These are phyloP conservation scores for Buceros bicornis DNA, from an alignment of 2,797 vertebrate species.

Conservation along the genomic window DNA sequence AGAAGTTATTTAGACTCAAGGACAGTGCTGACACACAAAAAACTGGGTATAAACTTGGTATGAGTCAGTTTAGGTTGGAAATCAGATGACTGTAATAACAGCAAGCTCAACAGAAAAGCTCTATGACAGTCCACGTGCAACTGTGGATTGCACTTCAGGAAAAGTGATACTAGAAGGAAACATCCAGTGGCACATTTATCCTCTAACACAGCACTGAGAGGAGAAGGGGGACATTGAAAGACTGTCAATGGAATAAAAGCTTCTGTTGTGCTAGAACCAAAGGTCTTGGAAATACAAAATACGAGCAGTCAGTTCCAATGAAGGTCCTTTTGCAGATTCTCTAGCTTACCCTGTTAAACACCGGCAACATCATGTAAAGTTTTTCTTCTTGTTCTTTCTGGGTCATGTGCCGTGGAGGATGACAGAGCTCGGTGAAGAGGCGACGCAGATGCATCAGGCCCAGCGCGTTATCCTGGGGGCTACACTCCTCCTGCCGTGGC, in stretches of 20 bases:
- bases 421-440: conserved; percentile 96
- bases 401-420: conserved; percentile 97
- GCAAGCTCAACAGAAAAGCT: not conserved
- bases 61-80: not conserved
- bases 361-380: conserved; percentile 99
- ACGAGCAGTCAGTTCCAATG: not conserved
- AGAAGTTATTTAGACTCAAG: not conserved
- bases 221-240: not conserved
- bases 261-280: not conserved
- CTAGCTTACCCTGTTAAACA: conserved; percentile 94
- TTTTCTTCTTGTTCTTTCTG: conserved; percentile 99
- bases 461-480: conserved; percentile 96
- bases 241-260: not conserved
- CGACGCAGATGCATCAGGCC: conserved; percentile 97
- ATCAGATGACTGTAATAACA: not conserved
- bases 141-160: not conserved
- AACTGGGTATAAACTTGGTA: not conserved
- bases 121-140: not conserved
- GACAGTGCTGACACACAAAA: not conserved
- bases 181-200: not conserved
- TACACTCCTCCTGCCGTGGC: conserved; percentile 97
- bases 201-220: not conserved
- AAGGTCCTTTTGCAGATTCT: not conserved
- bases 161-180: not conserved
- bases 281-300: not conserved